Evolutionary conservation across 2,797 vertebrate species (phyloP).

Genomic region (Chaetophractus vellerosus): DNA sequence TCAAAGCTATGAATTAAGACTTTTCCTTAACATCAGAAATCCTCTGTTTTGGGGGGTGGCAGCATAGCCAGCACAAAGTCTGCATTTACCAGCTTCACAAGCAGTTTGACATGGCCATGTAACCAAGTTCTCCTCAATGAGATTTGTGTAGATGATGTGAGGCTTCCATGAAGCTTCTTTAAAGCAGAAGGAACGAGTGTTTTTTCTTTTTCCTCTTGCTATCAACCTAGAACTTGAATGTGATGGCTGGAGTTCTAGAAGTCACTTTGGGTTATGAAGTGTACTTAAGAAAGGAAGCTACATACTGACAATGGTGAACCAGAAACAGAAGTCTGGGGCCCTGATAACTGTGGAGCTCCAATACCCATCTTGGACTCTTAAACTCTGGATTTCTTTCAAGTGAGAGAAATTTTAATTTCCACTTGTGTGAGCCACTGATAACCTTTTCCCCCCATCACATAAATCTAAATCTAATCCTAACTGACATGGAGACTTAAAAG

Average conservation of each 20-base stretch:
- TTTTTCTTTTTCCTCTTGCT: neutral
- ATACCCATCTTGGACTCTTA: neutral
- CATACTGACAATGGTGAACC: neutral
- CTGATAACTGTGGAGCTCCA: neutral
- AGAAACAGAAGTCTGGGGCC: neutral
- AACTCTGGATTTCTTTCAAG: neutral
- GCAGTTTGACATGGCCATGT: neutral
- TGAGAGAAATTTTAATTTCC: constrained; percentile 35
- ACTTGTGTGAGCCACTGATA: neutral
- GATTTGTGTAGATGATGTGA: neutral
- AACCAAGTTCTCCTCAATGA: neutral
- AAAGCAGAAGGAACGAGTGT: neutral
- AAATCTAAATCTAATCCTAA: constrained; percentile 10
- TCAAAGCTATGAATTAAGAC: neutral
- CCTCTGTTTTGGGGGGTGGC: neutral
- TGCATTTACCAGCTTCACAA: neutral
- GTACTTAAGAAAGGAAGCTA: neutral
- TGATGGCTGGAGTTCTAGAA: neutral
- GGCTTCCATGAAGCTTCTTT: neutral
- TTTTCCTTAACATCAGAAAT: neutral
- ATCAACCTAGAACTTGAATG: neutral
- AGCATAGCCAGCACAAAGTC: neutral
- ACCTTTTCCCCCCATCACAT: neutral
- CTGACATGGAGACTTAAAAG: neutral
- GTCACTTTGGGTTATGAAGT: neutral